Conservation (phyloP, 2,113 vertebrate genomes). For the Anhinga rufa region DNA sequence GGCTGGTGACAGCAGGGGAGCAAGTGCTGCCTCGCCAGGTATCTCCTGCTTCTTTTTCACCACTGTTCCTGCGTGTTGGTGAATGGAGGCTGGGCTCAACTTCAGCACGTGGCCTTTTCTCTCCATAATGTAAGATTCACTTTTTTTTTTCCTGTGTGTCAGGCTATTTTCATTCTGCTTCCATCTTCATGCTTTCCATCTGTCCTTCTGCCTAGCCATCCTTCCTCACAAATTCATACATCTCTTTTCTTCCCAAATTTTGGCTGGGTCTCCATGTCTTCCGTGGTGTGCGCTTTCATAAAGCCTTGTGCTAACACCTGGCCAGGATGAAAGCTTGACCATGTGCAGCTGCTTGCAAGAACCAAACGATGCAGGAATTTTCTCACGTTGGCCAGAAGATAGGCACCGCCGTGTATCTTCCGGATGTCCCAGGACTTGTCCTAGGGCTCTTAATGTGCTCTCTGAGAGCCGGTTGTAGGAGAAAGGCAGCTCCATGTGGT, state of each 20-base stretch:
- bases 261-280: not conserved
- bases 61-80: not conserved
- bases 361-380: not conserved
- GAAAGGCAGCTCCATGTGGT: not conserved
- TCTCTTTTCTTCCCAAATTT: not conserved
- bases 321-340: not conserved
- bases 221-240: not conserved
- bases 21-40: not conserved
- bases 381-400: not conserved
- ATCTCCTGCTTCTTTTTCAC: not conserved
- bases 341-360: not conserved
- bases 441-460: not conserved
- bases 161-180: conserved; percentile 7
- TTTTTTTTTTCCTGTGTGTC: not conserved
- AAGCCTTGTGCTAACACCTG: not conserved
- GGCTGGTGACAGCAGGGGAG: not conserved
- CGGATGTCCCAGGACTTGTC: not conserved
- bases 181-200: not conserved
- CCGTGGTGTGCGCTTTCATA: not conserved
- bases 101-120: not conserved
- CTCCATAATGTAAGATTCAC: not conserved
- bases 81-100: not conserved
- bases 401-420: not conserved
- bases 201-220: conserved; percentile 2
- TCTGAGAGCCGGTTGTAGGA: not conserved